Percentiles rank a stretch among this genome's conserved stretches.
Evolutionary conservation across 2,888 invertebrate genomes (phyloP).

Genomic region (Timema podura): DNA sequence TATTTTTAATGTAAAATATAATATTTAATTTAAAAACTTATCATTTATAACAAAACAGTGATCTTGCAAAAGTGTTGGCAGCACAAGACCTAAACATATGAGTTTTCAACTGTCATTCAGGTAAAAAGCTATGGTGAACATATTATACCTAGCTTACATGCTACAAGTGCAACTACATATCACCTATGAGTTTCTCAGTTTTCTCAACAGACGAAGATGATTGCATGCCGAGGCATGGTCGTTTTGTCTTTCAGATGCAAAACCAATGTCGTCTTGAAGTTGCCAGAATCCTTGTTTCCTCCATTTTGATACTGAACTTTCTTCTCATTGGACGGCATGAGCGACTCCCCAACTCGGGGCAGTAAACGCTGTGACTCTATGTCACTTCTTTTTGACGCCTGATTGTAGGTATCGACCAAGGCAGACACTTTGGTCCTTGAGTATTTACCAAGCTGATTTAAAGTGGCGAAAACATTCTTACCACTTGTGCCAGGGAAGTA

Average conservation of each 20-base stretch:
- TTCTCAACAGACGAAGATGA: slow-evolving; percentile 23
- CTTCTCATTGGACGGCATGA: slow-evolving; percentile 27
- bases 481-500: too few relatives aligned
- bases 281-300: slow-evolving; percentile 20
- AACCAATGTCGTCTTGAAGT: slow-evolving; percentile 29
- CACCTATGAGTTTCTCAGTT: slow-evolving; percentile 29
- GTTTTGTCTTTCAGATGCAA: slow-evolving; percentile 28
- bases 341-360: too few relatives aligned
- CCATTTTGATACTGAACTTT: slow-evolving; percentile 19
- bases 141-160: too few relatives aligned
- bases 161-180: background rate
- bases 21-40: too few relatives aligned
- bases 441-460: slow-evolving; percentile 7
- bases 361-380: too few relatives aligned
- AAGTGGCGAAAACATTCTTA: background rate
- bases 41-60: too few relatives aligned
- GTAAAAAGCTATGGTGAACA: too few relatives aligned
- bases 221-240: slow-evolving; percentile 23
- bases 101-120: too few relatives aligned
- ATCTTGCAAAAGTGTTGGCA: too few relatives aligned
- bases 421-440: slow-evolving; percentile 4
- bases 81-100: too few relatives aligned
- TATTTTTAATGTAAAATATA: too few relatives aligned
- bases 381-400: background rate
- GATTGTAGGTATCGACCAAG: background rate